Percentiles rank a stretch among this genome's conserved stretches.
phyloP scores from a whole-genome alignment of 2,113 vertebrate genomes.

The Chlorodrepanis virens region DNA sequence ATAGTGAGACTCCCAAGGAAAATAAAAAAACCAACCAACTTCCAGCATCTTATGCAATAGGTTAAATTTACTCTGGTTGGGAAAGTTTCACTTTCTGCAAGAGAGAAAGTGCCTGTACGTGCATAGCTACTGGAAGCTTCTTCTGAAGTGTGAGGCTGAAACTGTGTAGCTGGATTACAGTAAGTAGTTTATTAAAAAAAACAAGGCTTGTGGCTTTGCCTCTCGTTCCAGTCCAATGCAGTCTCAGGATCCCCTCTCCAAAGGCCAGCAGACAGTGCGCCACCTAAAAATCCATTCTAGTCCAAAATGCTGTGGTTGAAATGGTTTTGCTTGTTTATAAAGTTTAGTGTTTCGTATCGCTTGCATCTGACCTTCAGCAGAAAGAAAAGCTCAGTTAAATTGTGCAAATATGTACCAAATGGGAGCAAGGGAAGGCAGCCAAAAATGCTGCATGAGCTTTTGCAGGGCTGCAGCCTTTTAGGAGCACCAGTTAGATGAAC shows the following conservation, averaged over 20 bases:
- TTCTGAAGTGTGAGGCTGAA: constrained; percentile 43
- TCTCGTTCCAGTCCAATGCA: constrained; percentile 24
- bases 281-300: constrained; percentile 48
- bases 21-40: background rate
- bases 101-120: constrained; percentile 36
- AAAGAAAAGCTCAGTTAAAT: constrained; percentile 63
- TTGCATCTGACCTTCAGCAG: constrained; percentile 56
- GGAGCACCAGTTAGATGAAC: constrained; percentile 50
- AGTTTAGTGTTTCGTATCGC: constrained; percentile 61
- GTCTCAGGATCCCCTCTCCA: constrained; percentile 50
- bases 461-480: constrained; percentile 48
- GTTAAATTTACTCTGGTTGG: constrained; percentile 37
- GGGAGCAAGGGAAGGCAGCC: constrained; percentile 44
- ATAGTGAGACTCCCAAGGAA: background rate
- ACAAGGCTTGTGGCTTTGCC: constrained; percentile 48
- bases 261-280: constrained; percentile 43
- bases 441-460: constrained; percentile 54
- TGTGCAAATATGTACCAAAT: constrained; percentile 58
- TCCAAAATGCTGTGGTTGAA: constrained; percentile 54
- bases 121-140: constrained; percentile 43
- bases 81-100: constrained; percentile 62
- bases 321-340: constrained; percentile 63
- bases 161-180: constrained; percentile 49
- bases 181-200: constrained; percentile 55
- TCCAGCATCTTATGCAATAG: constrained; percentile 57